Base-by-base conservation (phyloP, 2,113 vertebrate genomes). In the Acanthisitta chloris region DNA sequence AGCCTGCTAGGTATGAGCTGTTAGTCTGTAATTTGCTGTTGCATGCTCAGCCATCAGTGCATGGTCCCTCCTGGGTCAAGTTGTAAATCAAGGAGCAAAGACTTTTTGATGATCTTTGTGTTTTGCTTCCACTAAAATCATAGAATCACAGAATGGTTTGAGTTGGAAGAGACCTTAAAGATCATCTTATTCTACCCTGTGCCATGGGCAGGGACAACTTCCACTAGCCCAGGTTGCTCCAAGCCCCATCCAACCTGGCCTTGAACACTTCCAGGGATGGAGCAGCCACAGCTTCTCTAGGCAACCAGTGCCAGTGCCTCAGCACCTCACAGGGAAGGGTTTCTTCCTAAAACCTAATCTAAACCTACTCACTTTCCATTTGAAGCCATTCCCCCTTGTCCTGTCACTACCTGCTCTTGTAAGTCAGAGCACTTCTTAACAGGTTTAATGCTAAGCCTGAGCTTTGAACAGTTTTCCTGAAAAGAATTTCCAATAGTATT, bases 401-500 rank as follows among this genome's bases (percentile, higher is more conserved):
- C 29, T 46, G 9, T 54, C 34, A 5, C 11, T 8, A 7, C 17
- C 5, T 3, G 6, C 33, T 59, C 23, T 38, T 20, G 5, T 15
- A 26, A 90, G 67, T 59, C 54, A 81, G 64, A 81, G 28, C 12
- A 73, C 17, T 80, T 85, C 88, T 72, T 55, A 86, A 55, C 38
- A 52, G n/a, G 28, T 82, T 94, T 15, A 4, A 40, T 81, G 94
- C 52, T 88, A 91, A 92, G 49, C 23, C 36, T 54, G 42, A 81
- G 34, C 66, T 96, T 51, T 94, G 43, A 96, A 61, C 38, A 62
- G 61, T 78, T 94, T 65, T 51, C 9, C 76, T 81, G 62, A 77
- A 94, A 93, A 80, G 6, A 66, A 48, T 42, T 76, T 48, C 40
- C 31, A 61, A 28, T 1, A 1, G 23, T 24, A 46, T 64, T 90